Evolutionary conservation across 2,797 vertebrate species (phyloP).

Genomic region (Periparus ater): DNA sequence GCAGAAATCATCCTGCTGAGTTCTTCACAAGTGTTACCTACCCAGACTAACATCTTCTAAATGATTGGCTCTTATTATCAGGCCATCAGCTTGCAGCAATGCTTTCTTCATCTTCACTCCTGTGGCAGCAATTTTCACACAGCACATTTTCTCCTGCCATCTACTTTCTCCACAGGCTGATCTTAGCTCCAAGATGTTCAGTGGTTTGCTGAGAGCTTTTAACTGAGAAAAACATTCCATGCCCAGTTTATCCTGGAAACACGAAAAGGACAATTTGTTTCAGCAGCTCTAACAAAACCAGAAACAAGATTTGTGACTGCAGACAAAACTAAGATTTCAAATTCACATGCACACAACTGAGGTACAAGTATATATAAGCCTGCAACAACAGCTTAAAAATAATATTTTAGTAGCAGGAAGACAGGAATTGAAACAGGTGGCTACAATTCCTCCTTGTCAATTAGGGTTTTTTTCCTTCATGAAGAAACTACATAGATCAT

Average conservation of each 20-base stretch:
- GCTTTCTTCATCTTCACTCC: slow-evolving; percentile 84
- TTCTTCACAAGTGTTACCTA: slow-evolving; percentile 60
- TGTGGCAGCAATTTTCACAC: slow-evolving; percentile 80
- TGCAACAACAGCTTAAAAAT: background rate
- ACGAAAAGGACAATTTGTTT: background rate
- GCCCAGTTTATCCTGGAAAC: slow-evolving; percentile 82
- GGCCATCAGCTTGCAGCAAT: slow-evolving; percentile 85
- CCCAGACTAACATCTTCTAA: slow-evolving; percentile 83
- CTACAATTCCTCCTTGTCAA: background rate
- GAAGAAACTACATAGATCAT: background rate
- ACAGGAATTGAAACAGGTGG: background rate
- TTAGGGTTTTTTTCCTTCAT: background rate
- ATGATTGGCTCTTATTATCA: slow-evolving; percentile 86
- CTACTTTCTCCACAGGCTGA: slow-evolving; percentile 68
- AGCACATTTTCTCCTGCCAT: slow-evolving; percentile 80
- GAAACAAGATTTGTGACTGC: background rate
- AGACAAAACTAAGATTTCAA: background rate
- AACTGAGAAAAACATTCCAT: slow-evolving; percentile 85
- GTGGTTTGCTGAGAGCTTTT: slow-evolving; percentile 77
- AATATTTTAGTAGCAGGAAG: background rate
- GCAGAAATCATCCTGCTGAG: background rate
- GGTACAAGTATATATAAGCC: background rate
- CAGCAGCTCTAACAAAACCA: background rate
- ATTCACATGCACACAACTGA: background rate
- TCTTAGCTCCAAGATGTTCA: slow-evolving; percentile 78